Base-by-base conservation (phyloP, 2,113 vertebrate species). In the Tympanuchus pallidicinctus region DNA sequence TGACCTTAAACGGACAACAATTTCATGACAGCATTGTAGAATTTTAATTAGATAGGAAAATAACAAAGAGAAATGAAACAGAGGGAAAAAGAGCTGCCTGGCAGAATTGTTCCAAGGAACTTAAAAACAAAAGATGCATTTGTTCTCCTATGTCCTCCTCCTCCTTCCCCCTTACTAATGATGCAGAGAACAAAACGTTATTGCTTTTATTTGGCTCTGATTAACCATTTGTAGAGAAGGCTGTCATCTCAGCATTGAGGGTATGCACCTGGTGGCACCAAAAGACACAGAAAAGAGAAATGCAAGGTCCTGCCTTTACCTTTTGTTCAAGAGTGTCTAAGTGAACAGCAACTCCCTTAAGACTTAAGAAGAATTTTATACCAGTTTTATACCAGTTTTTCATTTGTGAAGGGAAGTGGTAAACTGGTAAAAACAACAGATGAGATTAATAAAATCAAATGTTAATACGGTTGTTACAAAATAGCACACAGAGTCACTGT, bases 1-100 rank as follows among this genome's bases (percentile, higher is more conserved):
- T 96, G 96, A 97, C 92, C 97, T 91, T 89, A 96, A 94, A 93
- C 17, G 90, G 88, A 95, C 94, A 96, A 95, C 90, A 95, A 93
- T 84, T 94, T 86, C 85, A 96, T 97, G 92, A 93, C 83, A 90
- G 84, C 82, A 91, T 28, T 92, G 89, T 70, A 90, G 95, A 96
- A 96, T 95, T 86, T 93, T 96, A 96, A 96, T 94, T 93, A 96
- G 93, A 93, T 73, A 94, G 81, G 72, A 82, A 95, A 93, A 96
- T 92, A 96, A 97, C 96, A 97, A 93, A 91, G 95, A 74, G 67
- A 94, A 97, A 93, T 83, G 94, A 93, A 95, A 95, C 90, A 79
- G 88, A 88, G 87, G 76, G 86, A 93, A 85, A 95, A 93, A 0
- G 76, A 86, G 1, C 94, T 95, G 96, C 96, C 95, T 96, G 94